These are phyloP conservation scores for Drosophila cardini DNA, from an alignment of 1,140 invertebrate species.

Conservation along the genomic window DNA sequence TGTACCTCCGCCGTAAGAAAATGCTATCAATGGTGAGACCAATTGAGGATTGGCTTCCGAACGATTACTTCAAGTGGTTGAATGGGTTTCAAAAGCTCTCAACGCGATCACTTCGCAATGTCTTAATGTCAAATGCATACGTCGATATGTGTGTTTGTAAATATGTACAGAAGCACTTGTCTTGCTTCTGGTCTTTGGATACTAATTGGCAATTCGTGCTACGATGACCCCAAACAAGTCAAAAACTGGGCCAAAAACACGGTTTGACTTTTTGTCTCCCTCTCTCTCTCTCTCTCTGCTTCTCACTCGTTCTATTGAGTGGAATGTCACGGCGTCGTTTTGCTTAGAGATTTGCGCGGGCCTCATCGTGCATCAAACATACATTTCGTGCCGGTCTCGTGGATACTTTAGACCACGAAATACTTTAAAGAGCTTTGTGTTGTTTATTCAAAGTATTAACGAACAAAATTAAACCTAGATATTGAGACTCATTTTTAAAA, in stretches of 20 bases:
- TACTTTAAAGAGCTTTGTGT: too few relatives aligned
- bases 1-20: neutral
- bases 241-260: constrained; percentile 27
- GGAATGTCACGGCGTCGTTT: constrained; percentile 15
- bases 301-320: neutral
- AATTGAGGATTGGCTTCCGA: neutral
- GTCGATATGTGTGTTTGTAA: neutral
- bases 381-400: too few relatives aligned
- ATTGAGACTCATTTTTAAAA: too few relatives aligned
- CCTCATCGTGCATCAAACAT: too few relatives aligned
- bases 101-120: constrained; percentile 9
- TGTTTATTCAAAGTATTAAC: too few relatives aligned
- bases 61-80: neutral
- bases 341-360: neutral
- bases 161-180: constrained; percentile 28
- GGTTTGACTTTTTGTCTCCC: constrained; percentile 2
- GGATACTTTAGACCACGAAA: too few relatives aligned
- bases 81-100: constrained; percentile 25
- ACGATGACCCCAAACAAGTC: constrained; percentile 18
- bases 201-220: constrained; percentile 39
- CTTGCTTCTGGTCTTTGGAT: constrained; percentile 15
- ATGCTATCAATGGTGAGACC: neutral
- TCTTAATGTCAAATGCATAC: constrained; percentile 8
- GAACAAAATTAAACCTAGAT: too few relatives aligned
- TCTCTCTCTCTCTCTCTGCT: neutral